Evolutionary conservation across 2,888 invertebrate species (phyloP), one percentile per base, ranked within the genome.

Genomic region (Dynastes maya): DNA sequence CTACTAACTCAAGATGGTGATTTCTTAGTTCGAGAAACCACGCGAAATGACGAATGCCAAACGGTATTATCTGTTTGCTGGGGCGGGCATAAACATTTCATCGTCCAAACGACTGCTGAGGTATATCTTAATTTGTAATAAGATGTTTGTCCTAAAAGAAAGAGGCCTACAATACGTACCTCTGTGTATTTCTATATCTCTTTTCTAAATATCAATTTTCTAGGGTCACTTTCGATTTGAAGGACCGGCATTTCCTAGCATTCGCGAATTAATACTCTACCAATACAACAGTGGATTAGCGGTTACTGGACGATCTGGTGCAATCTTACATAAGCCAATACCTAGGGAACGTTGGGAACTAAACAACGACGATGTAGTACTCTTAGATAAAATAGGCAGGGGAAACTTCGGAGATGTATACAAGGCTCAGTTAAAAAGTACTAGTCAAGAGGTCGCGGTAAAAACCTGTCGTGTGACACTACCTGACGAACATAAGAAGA

Each of bases 341-440:
- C 93, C 95, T 6, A 90, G 97, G 37, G 98, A 98, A 90, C 92
- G 95, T 82, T 98, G 98, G 98, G 98, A 98, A 86, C 91, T 98
- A 1, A 97, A 97, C 88, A 98, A 98, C 87, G 97, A 98, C 87
- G 97, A 98, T 88, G 97, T 98, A 74, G 92, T 95, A 80, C 90
- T 98, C 45, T 89, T 96, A 77, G 97, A 97, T 84, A 98, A 98
- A 91, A 97, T 98, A 85, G 98, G 98, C 87, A 91, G 96, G 89
- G 98, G 98, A 68, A 98, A 98, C 88, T 98, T 98, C 89, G 98
- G 98, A 1, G 98, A 98, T 89, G 98, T 98, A 1, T 98, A 97
- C 90, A 96, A 96, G 88, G 98, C 98, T 2, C 93, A 95, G 77
- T 91, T 97, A 58, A 95, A 95, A 88, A 93, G 94, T 13, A 94